Conservation (phyloP, 1,140 invertebrate genomes). For the Drosophila parvula region DNA sequence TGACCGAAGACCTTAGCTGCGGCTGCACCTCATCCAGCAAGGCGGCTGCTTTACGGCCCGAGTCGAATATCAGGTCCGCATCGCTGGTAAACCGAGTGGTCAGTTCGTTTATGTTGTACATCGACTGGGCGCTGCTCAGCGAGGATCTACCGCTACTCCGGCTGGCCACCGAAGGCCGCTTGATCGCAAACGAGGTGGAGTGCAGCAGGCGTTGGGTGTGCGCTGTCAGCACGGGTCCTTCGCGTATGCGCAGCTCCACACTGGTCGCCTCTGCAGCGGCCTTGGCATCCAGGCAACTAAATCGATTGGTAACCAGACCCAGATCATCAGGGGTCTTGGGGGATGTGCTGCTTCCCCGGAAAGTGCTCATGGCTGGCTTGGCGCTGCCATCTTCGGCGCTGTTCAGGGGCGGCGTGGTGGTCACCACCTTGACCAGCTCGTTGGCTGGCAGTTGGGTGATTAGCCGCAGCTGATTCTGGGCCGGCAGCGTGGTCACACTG, state of each 20-base stretch:
- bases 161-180: conserved; percentile 71
- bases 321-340: conserved; percentile 59
- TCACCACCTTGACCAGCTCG: conserved; percentile 68
- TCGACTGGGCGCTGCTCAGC: conserved; percentile 73
- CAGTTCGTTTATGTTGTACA: conserved; percentile 77
- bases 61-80: conserved; percentile 67
- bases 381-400: conserved; percentile 49
- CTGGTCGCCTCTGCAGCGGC: conserved; percentile 14
- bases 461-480: conserved; percentile 48
- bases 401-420: conserved; percentile 52
- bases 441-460: conserved; percentile 57
- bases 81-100: conserved; percentile 62
- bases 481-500: conserved; percentile 58
- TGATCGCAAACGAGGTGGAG: conserved; percentile 80
- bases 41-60: conserved; percentile 67
- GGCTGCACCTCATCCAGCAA: conserved; percentile 76
- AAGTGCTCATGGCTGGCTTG: conserved; percentile 68
- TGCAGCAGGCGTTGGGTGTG: conserved; percentile 72
- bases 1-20: conserved; percentile 63
- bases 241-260: conserved; percentile 64
- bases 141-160: conserved; percentile 72
- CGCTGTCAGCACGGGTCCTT: conserved; percentile 57
- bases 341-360: conserved; percentile 31
- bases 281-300: conserved; percentile 42
- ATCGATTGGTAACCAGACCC: conserved; percentile 66